Evolutionary conservation across 2,113 vertebrate species (phyloP).

Genomic region (Gymnorhina tibicen): DNA sequence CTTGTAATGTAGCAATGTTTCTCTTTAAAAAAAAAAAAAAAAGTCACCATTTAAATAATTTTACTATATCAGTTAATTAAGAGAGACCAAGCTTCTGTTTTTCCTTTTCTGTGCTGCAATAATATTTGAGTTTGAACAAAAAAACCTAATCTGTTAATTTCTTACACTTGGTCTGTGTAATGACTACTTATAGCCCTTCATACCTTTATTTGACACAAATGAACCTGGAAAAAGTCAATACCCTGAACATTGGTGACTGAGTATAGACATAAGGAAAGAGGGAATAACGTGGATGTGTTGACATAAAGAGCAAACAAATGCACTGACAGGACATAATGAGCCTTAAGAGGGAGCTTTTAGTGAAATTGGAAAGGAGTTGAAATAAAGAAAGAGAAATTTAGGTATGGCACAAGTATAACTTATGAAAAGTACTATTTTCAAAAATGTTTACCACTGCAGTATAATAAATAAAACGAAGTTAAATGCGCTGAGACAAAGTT

Average conservation of each 20-base stretch:
- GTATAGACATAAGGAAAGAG: not conserved
- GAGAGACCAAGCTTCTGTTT: not conserved
- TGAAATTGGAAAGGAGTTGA: not conserved
- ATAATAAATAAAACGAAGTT: not conserved
- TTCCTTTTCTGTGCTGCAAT: not conserved
- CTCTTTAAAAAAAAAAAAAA: not conserved
- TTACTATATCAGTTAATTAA: not conserved
- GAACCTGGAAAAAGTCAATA: not conserved
- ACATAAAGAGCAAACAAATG: not conserved
- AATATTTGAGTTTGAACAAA: not conserved
- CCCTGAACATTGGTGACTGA: not conserved
- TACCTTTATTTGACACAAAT: not conserved
- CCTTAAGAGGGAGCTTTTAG: not conserved
- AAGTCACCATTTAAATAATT: not conserved
- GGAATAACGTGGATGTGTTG: not conserved
- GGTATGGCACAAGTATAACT: not conserved
- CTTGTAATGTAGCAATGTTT: not conserved
- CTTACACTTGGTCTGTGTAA: not conserved
- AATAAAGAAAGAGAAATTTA: not conserved
- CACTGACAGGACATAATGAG: not conserved
- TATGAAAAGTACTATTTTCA: not conserved
- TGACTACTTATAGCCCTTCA: not conserved
- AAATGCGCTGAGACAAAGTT: not conserved
- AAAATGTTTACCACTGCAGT: not conserved
- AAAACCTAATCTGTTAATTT: not conserved